phyloP scores from a whole-genome alignment of 2,888 invertebrate genomes.

The Isoperla grammatica region DNA sequence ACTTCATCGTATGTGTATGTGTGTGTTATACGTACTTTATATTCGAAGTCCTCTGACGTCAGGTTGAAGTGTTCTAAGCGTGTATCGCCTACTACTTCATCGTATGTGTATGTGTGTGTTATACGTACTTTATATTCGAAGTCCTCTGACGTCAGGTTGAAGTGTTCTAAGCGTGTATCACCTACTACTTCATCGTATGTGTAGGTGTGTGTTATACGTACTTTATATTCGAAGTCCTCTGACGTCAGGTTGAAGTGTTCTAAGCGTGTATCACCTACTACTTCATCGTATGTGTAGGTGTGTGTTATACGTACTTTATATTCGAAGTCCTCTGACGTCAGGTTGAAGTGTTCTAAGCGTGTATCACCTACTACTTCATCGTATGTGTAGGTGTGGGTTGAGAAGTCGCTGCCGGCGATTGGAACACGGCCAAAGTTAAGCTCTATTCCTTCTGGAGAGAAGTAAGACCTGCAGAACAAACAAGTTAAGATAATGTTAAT shows the following conservation, averaged over 20 bases:
- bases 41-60: slow-evolving; percentile 65
- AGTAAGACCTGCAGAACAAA: slow-evolving; percentile 44
- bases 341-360: slow-evolving; percentile 42
- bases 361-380: slow-evolving; percentile 43
- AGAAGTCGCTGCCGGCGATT: slow-evolving; percentile 53
- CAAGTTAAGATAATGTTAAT: neutral
- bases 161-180: slow-evolving; percentile 51
- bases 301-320: slow-evolving; percentile 37
- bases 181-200: slow-evolving; percentile 61
- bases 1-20: slow-evolving; percentile 48
- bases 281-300: slow-evolving; percentile 49
- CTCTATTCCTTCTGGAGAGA: slow-evolving; percentile 44
- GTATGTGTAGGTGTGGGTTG: slow-evolving; percentile 48
- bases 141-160: slow-evolving; percentile 65
- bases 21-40: too few species aligned
- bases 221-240: slow-evolving; percentile 7
- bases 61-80: slow-evolving; percentile 59
- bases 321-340: slow-evolving; percentile 35
- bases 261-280: slow-evolving; percentile 41
- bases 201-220: slow-evolving; percentile 63
- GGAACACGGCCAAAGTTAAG: slow-evolving; percentile 51
- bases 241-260: slow-evolving; percentile 42
- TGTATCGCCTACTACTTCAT: slow-evolving; percentile 48
- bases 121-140: too few species aligned
- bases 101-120: slow-evolving; percentile 71